Evolutionary conservation across 2,888 invertebrate species (phyloP), one percentile per base, ranked within the genome.

Genomic region (Dusona sp.): DNA sequence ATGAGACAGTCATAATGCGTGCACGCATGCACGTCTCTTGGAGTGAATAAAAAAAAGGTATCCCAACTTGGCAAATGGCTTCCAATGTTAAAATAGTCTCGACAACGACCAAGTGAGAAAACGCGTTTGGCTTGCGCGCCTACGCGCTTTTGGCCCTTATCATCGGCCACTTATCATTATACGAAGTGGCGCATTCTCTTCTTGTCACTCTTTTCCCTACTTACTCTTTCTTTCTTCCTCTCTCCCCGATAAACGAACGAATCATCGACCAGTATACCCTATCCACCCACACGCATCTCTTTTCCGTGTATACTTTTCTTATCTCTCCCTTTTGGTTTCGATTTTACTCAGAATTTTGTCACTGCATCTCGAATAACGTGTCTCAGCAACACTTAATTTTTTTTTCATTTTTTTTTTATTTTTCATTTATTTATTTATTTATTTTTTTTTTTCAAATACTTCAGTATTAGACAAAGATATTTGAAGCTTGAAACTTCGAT

Each of bases 141-240:
- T 81, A 86, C 86, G 83, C 86, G 77, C 73, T 67, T 51, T 72
- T 57, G 70, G 77, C 78, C 64, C 83, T 86, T 86, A 84, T 86
- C 86, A 84, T 75, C 67, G 42, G 61, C 42, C 80, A 84, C 86
- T 83, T 86, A 86, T 86, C 86, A 81, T 84, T 84, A 84, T 84
- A 86, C 86, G 83, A 84, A 84, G 78, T 81, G 80, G 83, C 83
- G 83, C 81, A 86, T 84, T 84, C 86, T 78, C 78, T 70, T 73
- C 72, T 68, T 75, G 29, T 29, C 29, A 38, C 51, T 73, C 73
- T 16, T 65, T 45, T 51, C 4, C 22, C 33, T 64, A 36, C 36
- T 48, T 33, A 64, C 64, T 29, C 57, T 70, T 22, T 79, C 33
- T 65, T n/a, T 38, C 42, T 13, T 42, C 54, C 19, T 19, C 22